Conservation (phyloP, 1,140 invertebrate species). For the Platyura marginata region DNA sequence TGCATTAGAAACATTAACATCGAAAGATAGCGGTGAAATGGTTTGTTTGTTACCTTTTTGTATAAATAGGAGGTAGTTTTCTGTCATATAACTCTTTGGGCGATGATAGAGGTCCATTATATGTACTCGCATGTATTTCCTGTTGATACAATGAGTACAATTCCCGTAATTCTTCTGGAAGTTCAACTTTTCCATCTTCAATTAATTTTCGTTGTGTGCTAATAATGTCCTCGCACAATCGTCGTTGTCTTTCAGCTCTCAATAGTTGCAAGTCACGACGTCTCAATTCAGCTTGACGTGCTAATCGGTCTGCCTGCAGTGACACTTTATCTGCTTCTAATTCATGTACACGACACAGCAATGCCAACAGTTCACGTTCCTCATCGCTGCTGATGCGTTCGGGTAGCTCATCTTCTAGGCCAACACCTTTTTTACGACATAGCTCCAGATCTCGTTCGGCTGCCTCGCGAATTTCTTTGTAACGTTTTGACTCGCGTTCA, state of each 20-base stretch:
- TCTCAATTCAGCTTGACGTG: conserved; percentile 67
- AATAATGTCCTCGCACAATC: conserved; percentile 82
- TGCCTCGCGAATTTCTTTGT: conserved; percentile 48
- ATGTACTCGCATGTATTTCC: conserved; percentile 54
- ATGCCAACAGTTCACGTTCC: conserved; percentile 63
- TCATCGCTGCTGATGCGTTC: conserved; percentile 66
- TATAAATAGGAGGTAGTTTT: conserved; percentile 23
- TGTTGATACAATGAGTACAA: conserved; percentile 73
- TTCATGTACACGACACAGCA: conserved; percentile 77
- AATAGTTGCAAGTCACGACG: conserved; percentile 65
- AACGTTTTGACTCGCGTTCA: conserved; percentile 67
- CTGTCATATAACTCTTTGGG: conserved; percentile 11
- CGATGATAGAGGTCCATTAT: conserved; percentile 13
- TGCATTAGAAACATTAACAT: too few species aligned
- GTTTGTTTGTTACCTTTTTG: conserved; percentile 14
- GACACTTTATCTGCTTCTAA: conserved; percentile 84
- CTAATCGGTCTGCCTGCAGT: conserved; percentile 65
- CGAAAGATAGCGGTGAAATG: not conserved
- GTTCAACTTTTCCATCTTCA: conserved; percentile 46
- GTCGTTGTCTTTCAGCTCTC: conserved; percentile 64
- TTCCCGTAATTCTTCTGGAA: conserved; percentile 63
- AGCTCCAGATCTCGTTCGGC: conserved; percentile 62
- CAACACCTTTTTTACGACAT: conserved; percentile 50
- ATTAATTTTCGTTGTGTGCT: conserved; percentile 69
- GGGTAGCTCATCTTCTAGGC: conserved; percentile 72